Evolutionary conservation across 2,113 vertebrate species (phyloP), one percentile per base, ranked within the genome.

Genomic region (Siphamia tubifer): DNA sequence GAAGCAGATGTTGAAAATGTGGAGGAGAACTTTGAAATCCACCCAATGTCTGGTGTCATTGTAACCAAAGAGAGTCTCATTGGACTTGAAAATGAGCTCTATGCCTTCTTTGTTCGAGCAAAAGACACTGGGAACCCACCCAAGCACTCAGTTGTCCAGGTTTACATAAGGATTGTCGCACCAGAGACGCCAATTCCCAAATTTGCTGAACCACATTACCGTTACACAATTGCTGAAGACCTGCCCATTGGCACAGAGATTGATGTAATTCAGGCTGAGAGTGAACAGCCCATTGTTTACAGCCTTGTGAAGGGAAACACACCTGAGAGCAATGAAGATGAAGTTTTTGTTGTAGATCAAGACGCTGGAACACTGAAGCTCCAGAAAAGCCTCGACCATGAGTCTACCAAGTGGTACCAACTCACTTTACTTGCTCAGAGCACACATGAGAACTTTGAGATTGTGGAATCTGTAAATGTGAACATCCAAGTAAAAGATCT

Each of bases 391-490:
- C 94, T 99, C 1, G 95, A 99, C 79, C 96, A 99, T 5, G 97
- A 98, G 84, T 93, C 87, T 0, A 95, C 96, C 2, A 98, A 98
- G 70, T 98, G 97, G 97, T 98, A 97, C 60, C 97, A 98, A 63
- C 95, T 99, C 31, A 93, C 91, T n/a, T 23, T 99, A 25, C 77
- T 84, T 12, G 95, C 93, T 30, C 90, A 94, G 55, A 90, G 87
- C 74, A 49, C 80, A 49, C 86, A 92, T 0, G 92, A 94, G 15
- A 92, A 90, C 44, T 90, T 81, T 24, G 94, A 96, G 24, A 68
- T 97, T 1, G 80, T 93, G 20, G 83, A 94, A 8, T 93, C 93
- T 7, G 95, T 95, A 1, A 95, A 93, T 4, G 74, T 99, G 2
- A 96, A 93, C 74, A 92, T 99, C 86, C 96, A 98, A 20, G 94